These are phyloP conservation scores for Bucco capensis DNA, from an alignment of 2,113 vertebrate species.

Conservation along the genomic window DNA sequence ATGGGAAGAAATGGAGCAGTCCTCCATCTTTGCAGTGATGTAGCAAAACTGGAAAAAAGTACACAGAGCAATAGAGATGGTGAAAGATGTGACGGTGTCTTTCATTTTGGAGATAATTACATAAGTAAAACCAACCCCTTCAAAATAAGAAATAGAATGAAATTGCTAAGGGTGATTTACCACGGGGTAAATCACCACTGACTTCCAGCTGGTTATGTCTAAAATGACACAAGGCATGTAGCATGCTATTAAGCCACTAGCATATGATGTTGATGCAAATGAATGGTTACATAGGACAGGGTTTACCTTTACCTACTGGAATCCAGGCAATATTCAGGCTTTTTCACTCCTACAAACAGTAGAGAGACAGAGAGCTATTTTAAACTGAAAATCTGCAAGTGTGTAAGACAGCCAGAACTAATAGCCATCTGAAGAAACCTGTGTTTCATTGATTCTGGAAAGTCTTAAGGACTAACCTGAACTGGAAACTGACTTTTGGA, in stretches of 20 bases:
- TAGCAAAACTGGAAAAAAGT: neutral
- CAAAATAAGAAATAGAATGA: neutral
- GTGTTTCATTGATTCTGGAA: neutral
- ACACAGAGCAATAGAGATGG: neutral
- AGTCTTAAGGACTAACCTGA: neutral
- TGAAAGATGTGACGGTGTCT: neutral
- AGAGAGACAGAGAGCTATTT: neutral
- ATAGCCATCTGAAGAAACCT: neutral
- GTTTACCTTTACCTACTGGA: neutral
- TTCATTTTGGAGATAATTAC: neutral
- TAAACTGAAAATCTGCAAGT: neutral
- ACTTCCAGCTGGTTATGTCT: neutral
- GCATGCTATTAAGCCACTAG: neutral
- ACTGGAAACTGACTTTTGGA: neutral
- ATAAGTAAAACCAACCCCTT: neutral
- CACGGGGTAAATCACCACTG: neutral
- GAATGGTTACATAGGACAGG: neutral
- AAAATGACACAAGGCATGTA: accelerated
- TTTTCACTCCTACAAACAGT: neutral
- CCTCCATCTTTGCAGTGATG: neutral
- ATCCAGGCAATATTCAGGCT: neutral
- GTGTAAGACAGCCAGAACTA: neutral
- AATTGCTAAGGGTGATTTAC: neutral
- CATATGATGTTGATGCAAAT: neutral
- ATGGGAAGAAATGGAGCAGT: neutral